Evolutionary conservation across 2,888 invertebrate genomes (phyloP).

Genomic region (Mesorhabditis sp.): DNA sequence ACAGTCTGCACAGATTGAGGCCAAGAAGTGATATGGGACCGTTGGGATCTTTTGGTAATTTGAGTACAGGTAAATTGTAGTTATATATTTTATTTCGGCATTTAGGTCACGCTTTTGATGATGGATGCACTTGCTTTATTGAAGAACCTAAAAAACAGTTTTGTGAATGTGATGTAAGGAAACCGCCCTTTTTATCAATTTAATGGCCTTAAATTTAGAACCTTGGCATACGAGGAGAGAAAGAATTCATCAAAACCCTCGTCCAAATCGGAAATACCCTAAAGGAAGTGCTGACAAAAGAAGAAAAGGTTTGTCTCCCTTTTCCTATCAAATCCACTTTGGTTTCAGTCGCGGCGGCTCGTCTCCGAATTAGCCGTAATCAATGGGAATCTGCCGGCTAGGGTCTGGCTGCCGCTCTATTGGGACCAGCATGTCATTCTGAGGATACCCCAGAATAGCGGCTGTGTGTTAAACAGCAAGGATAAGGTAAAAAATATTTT

Average conservation of each 20-base stretch:
- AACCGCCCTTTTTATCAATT: too few species aligned
- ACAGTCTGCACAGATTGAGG: neutral
- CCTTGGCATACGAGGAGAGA: slow-evolving; percentile 64
- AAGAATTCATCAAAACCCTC: slow-evolving; percentile 78
- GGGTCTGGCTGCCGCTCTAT: slow-evolving; percentile 94
- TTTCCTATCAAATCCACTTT: neutral
- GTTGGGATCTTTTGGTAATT: slow-evolving; percentile 53
- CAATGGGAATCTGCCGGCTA: slow-evolving; percentile 91
- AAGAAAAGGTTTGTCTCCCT: slow-evolving; percentile 66
- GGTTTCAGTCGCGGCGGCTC: slow-evolving; percentile 60
- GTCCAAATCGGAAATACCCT: slow-evolving; percentile 77
- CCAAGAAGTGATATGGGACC: neutral
- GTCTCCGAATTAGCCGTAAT: slow-evolving; percentile 86
- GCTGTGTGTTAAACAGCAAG: slow-evolving; percentile 96
- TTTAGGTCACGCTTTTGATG: slow-evolving; percentile 89
- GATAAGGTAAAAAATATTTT: slow-evolving; percentile 71
- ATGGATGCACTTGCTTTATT: slow-evolving; percentile 73
- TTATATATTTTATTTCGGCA: too few species aligned
- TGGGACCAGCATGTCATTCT: slow-evolving; percentile 83
- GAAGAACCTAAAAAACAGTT: slow-evolving; percentile 12
- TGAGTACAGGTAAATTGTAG: neutral
- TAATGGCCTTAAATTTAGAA: neutral
- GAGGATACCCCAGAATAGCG: slow-evolving; percentile 91
- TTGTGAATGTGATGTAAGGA: neutral
- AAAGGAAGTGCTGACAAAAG: slow-evolving; percentile 79